Conservation (phyloP, 1,140 invertebrate genomes). For the Papilio polytes region DNA sequence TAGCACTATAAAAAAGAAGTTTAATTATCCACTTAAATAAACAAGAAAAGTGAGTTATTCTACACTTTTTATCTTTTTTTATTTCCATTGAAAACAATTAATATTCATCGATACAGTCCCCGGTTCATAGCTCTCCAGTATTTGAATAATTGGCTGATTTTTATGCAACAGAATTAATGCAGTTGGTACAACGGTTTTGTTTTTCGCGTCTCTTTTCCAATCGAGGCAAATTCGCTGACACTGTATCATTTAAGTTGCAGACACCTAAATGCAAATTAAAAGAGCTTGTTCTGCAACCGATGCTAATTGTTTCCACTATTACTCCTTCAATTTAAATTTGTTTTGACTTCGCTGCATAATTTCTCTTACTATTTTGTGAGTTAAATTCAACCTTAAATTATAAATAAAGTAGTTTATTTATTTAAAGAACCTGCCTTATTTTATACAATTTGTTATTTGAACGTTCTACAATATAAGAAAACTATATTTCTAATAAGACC, state of each 20-base stretch:
- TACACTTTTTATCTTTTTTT: slow-evolving; percentile 50
- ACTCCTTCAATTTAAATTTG: slow-evolving; percentile 33
- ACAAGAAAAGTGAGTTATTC: slow-evolving; percentile 25
- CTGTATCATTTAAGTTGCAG: slow-evolving; percentile 37
- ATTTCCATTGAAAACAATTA: slow-evolving; percentile 69
- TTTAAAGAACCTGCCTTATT: no score
- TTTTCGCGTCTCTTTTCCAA: slow-evolving; percentile 55
- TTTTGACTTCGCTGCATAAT: slow-evolving; percentile 9
- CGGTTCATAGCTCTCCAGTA: slow-evolving; percentile 67
- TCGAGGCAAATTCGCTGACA: slow-evolving; percentile 45
- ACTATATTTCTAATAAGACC: not conserved
- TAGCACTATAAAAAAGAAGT: not conserved
- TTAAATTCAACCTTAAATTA: not conserved
- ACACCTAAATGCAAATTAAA: slow-evolving; percentile 40
- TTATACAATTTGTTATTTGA: no score
- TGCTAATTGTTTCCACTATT: slow-evolving; percentile 39
- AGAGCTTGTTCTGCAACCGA: slow-evolving; percentile 33
- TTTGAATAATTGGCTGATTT: slow-evolving; percentile 84
- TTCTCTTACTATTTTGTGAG: not conserved
- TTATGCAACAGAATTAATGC: slow-evolving; percentile 81
- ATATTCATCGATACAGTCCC: slow-evolving; percentile 79
- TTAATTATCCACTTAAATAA: slow-evolving; percentile 5
- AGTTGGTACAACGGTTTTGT: slow-evolving; percentile 75
- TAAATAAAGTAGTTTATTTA: not conserved
- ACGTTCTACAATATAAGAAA: not conserved